These are phyloP conservation scores for Virgularia gustaviana DNA, from an alignment of 92 coral and sea anemone genomes.

Conservation along the genomic window DNA sequence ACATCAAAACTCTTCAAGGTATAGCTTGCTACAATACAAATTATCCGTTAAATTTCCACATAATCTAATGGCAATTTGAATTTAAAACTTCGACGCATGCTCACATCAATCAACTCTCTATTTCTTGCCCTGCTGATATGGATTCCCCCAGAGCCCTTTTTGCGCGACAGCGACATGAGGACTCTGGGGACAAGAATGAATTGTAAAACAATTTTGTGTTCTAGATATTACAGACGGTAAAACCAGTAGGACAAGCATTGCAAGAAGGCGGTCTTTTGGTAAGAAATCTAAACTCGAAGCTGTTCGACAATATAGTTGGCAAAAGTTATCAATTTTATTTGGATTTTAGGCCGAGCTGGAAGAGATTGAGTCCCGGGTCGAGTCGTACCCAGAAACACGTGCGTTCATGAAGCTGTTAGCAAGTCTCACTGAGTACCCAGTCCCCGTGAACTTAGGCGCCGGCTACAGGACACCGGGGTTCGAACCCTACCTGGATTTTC, in stretches of 20 bases:
- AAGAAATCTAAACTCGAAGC: not conserved
- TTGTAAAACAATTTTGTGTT: not conserved
- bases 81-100: too few species aligned
- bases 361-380: constrained; percentile 88
- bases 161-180: not conserved
- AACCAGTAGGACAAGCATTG: constrained; percentile 72
- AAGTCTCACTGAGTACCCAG: constrained; percentile 77
- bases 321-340: not conserved
- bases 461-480: constrained; percentile 95
- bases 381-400: constrained; percentile 89
- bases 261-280: constrained; percentile 97
- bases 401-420: constrained; percentile 76
- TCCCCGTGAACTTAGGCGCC: constrained; percentile 82
- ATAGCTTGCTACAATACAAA: too few species aligned
- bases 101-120: too few species aligned
- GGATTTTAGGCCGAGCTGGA: constrained; percentile 72
- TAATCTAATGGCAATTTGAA: too few species aligned
- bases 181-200: too few species aligned
- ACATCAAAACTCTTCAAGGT: too few species aligned
- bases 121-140: too few species aligned
- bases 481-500: constrained; percentile 79
- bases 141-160: too few species aligned
- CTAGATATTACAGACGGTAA: constrained; percentile 79
- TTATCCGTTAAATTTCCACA: too few species aligned
- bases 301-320: too few species aligned